Conservation (phyloP, 2,113 vertebrate species). For the Hyperopisus bebe region DNA sequence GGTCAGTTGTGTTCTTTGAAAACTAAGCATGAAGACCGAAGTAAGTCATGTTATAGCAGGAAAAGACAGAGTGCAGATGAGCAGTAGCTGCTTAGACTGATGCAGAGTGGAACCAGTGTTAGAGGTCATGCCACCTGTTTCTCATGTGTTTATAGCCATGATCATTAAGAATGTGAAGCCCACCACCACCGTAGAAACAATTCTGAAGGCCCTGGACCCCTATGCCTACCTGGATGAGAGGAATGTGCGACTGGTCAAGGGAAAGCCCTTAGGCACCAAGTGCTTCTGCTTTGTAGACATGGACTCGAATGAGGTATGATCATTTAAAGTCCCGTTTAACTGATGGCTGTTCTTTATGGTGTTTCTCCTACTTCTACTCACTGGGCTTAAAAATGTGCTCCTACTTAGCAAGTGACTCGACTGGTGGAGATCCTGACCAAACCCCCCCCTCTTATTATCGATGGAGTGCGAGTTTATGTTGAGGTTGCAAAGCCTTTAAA, state of each 20-base stretch:
- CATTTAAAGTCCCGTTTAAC: not conserved
- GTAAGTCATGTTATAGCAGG: not conserved
- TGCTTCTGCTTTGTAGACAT: slow-evolving; percentile 93
- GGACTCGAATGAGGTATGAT: slow-evolving; percentile 80
- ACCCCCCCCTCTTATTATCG: slow-evolving; percentile 82
- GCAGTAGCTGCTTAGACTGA: not conserved
- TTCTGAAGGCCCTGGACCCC: slow-evolving; percentile 81
- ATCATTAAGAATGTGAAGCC: slow-evolving; percentile 89
- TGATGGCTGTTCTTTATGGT: not conserved
- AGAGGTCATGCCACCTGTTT: not conserved
- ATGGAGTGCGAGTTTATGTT: slow-evolving; percentile 82
- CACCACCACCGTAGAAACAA: slow-evolving; percentile 80
- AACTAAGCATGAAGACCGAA: not conserved
- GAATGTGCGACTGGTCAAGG: slow-evolving; percentile 88
- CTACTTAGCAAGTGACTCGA: slow-evolving; percentile 77
- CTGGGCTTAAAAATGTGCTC: not conserved
- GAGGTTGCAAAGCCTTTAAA: slow-evolving; percentile 79
- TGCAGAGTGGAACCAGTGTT: not conserved
- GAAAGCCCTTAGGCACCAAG: slow-evolving; percentile 73
- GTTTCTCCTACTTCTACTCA: not conserved
- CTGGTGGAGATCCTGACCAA: slow-evolving; percentile 87
- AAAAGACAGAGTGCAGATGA: not conserved
- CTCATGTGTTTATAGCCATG: slow-evolving; percentile 64
- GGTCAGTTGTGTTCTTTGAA: not conserved
- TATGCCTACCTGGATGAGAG: slow-evolving; percentile 84